These are phyloP conservation scores for Callionymus lyra DNA, from an alignment of 2,113 vertebrate species.

Conservation along the genomic window DNA sequence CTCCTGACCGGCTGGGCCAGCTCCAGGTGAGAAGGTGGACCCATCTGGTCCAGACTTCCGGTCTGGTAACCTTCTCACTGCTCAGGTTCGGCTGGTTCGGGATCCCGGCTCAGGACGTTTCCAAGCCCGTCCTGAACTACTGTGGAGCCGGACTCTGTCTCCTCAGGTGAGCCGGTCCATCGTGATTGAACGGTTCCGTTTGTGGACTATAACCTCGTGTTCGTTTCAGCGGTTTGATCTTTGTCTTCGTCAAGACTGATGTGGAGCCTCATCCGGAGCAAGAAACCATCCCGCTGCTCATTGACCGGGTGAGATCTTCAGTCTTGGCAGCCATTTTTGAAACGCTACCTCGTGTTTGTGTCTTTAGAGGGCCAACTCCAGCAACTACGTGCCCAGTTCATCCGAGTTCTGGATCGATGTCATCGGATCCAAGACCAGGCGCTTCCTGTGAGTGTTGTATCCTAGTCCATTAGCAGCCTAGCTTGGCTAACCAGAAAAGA, in stretches of 20 bases:
- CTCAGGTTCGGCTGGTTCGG: constrained; percentile 88
- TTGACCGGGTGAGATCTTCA: constrained; percentile 69
- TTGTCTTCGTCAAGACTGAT: constrained; percentile 84
- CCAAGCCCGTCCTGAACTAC: constrained; percentile 76
- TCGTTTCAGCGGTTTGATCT: constrained; percentile 75
- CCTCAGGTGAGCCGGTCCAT: constrained; percentile 73
- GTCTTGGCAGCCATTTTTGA: too few relatives aligned
- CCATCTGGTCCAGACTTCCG: background rate
- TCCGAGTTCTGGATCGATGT: constrained; percentile 74
- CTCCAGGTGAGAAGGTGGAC: constrained; percentile 71
- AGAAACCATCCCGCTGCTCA: constrained; percentile 66
- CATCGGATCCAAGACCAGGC: constrained; percentile 60
- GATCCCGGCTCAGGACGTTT: constrained; percentile 72
- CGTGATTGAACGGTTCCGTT: too few relatives aligned
- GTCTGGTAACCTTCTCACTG: background rate
- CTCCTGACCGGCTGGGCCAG: constrained; percentile 84
- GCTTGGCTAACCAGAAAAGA: too few relatives aligned
- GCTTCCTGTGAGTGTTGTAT: constrained; percentile 67
- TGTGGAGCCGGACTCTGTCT: constrained; percentile 78
- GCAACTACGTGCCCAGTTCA: constrained; percentile 31
- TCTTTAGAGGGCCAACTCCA: constrained; percentile 61
- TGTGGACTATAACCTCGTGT: constrained; percentile 1
- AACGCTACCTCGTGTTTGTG: too few relatives aligned
- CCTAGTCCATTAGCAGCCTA: too few relatives aligned
- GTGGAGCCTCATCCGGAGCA: constrained; percentile 46